A percentile compares a stretch with the other conserved stretches of the same genome.
phyloP scores from a whole-genome alignment of 2,797 vertebrate species.

The Tapirus indicus region DNA sequence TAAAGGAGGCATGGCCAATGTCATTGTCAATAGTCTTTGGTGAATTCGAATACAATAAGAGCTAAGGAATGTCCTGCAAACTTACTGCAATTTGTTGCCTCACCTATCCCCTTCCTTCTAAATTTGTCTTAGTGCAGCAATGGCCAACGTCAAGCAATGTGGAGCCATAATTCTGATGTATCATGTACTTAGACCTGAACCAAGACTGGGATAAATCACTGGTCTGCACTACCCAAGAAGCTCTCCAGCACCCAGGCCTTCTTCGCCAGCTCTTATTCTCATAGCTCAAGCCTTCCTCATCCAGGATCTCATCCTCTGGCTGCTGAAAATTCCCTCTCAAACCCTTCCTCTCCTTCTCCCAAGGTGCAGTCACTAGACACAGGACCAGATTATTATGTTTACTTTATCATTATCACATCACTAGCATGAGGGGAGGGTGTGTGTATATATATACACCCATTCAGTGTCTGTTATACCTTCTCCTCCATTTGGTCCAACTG shows the following conservation, averaged over 20 bases:
- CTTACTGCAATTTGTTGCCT: background rate
- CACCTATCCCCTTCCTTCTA: background rate
- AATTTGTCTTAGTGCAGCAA: background rate
- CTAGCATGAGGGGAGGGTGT: background rate
- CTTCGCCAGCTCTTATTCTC: background rate
- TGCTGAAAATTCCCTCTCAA: no score
- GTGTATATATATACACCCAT: no score
- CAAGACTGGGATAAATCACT: background rate
- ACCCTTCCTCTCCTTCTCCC: background rate
- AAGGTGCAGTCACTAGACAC: background rate
- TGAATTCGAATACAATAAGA: background rate
- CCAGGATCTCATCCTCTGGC: background rate
- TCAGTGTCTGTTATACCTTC: no score
- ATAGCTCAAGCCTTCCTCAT: background rate
- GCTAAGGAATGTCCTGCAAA: background rate
- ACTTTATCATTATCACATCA: background rate
- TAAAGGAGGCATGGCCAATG: no score
- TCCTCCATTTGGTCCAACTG: background rate
- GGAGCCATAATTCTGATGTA: no score
- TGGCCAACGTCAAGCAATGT: background rate
- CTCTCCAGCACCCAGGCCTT: background rate
- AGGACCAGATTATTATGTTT: background rate
- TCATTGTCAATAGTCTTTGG: no score
- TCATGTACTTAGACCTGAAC: background rate
- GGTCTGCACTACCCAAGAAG: background rate